Percentiles rank a stretch among this genome's conserved stretches.
phyloP scores from a whole-genome alignment of 2,797 vertebrate species.

The Yasuhikotakia modesta region DNA sequence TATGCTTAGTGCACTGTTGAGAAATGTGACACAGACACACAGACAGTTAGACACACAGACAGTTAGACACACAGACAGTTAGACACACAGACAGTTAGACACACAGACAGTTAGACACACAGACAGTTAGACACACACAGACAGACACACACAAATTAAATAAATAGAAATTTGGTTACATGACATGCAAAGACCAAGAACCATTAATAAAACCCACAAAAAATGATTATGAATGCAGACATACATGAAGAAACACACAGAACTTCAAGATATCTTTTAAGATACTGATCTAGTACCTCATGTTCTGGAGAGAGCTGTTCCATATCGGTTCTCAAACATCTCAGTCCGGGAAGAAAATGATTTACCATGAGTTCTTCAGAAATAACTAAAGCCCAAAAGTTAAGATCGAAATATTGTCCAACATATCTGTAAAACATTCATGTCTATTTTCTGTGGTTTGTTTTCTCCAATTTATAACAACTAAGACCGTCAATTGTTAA shows the following conservation, averaged over 20 bases:
- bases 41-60: too few relatives aligned
- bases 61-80: too few relatives aligned
- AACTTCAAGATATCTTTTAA: background rate
- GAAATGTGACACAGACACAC: conserved; percentile 47
- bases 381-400: conserved; percentile 83
- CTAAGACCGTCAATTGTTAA: background rate
- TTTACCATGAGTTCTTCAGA: conserved; percentile 98
- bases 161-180: background rate
- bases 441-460: background rate
- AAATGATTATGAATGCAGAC: background rate
- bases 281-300: conserved; percentile 78
- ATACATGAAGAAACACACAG: background rate
- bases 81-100: too few relatives aligned
- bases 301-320: conserved; percentile 97
- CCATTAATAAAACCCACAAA: background rate
- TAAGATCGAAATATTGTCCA: conserved; percentile 69
- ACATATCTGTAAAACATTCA: background rate
- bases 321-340: conserved; percentile 95
- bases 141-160: background rate
- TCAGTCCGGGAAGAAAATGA: conserved; percentile 96
- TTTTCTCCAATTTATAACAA: too few relatives aligned
- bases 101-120: too few relatives aligned
- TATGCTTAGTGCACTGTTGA: conserved; percentile 56
- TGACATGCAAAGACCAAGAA: background rate
- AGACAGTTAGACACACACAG: too few relatives aligned